These are phyloP conservation scores for Pampusana beccarii DNA, from an alignment of 2,113 vertebrate genomes.

Conservation along the genomic window DNA sequence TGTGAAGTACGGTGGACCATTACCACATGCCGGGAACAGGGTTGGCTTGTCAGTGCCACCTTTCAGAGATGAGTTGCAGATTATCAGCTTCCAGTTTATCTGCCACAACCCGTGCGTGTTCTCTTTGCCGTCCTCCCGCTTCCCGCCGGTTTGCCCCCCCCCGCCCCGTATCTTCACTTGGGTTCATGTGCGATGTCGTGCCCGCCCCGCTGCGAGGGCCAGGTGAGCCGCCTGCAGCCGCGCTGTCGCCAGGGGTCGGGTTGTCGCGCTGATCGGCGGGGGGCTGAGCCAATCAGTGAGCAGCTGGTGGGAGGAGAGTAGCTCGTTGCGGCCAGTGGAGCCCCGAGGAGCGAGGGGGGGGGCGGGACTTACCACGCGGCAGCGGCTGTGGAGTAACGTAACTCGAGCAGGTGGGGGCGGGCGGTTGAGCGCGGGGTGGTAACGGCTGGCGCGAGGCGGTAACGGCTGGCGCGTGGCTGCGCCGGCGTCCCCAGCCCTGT, in stretches of 20 bases:
- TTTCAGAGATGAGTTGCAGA: accelerated
- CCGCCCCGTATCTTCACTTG: accelerated
- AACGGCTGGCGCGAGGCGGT: neutral
- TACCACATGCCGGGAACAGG: too few relatives aligned
- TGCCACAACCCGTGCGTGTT: too few relatives aligned
- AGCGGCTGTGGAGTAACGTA: accelerated
- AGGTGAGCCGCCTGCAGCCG: accelerated
- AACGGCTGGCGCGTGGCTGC: neutral
- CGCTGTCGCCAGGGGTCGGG: too few relatives aligned
- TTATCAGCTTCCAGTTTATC: too few relatives aligned
- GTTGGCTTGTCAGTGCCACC: neutral
- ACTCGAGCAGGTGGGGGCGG: accelerated
- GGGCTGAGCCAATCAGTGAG: neutral
- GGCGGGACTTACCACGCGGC: neutral
- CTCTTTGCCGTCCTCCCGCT: neutral
- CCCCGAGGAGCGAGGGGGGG: neutral
- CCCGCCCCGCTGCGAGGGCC: too few relatives aligned
- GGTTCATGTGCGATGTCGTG: accelerated
- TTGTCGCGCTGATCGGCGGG: neutral
- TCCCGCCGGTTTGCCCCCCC: neutral
- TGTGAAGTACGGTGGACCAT: neutral
- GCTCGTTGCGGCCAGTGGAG: neutral
- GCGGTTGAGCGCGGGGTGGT: accelerated
- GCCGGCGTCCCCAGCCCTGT: too few relatives aligned
- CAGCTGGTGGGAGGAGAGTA: neutral